phyloP scores from a whole-genome alignment of 1,140 invertebrate species.

The Microplitis demolitor region DNA sequence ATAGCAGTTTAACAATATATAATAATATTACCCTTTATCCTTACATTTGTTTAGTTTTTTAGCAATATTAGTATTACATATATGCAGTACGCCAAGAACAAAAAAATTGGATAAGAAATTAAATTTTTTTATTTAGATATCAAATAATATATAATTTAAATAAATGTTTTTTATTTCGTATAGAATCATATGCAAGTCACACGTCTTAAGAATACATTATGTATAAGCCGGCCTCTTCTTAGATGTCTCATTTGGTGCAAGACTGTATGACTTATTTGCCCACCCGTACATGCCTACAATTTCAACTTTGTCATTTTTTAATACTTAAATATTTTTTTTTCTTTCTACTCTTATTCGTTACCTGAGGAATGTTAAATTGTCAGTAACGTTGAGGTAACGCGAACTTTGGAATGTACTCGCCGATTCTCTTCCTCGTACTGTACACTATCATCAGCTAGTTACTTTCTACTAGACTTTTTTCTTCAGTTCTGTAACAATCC shows the following conservation, averaged over 20 bases:
- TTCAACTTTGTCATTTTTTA: background rate
- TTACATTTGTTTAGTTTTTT: too few relatives aligned
- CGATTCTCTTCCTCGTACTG: slow-evolving; percentile 24
- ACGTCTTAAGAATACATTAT: background rate
- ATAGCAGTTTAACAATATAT: too few relatives aligned
- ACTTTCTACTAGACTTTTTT: slow-evolving; percentile 3
- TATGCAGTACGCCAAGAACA: too few relatives aligned
- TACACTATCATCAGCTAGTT: slow-evolving; percentile 16
- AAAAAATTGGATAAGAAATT: too few relatives aligned
- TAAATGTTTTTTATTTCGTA: too few relatives aligned
- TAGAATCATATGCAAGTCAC: background rate
- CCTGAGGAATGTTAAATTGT: slow-evolving; percentile 28
- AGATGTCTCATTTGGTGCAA: background rate
- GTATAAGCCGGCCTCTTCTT: background rate
- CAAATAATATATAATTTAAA: too few relatives aligned
- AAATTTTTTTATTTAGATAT: too few relatives aligned
- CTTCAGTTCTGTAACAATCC: background rate
- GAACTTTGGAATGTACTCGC: slow-evolving; percentile 22
- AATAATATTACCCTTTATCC: too few relatives aligned
- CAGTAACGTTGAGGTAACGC: slow-evolving; percentile 15
- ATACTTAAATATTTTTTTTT: too few relatives aligned
- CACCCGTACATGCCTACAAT: background rate
- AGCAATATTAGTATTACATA: too few relatives aligned
- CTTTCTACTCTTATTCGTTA: background rate
- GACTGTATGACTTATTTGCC: background rate